Evolutionary conservation across 2,113 vertebrate genomes (phyloP).

Genomic region (Pterophyllum scalare): DNA sequence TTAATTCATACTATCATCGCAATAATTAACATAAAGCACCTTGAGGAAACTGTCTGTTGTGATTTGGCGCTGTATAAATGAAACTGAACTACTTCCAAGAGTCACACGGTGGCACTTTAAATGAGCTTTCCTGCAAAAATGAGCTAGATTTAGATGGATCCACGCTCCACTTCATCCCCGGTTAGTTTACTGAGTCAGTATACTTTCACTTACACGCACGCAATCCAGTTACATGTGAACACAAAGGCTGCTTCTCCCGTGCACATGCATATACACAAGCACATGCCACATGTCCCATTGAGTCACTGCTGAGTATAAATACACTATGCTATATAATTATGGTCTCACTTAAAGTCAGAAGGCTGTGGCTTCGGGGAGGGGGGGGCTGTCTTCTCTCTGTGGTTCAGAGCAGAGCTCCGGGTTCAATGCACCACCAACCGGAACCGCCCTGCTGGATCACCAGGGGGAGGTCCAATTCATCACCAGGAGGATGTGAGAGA

Average conservation of each 20-base stretch:
- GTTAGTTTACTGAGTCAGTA: constrained; percentile 46
- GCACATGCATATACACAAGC: constrained; percentile 33
- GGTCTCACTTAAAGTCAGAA: constrained; percentile 64
- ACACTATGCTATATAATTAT: constrained; percentile 75
- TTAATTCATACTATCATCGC: background rate
- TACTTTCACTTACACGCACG: constrained; percentile 40
- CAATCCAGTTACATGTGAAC: constrained; percentile 7
- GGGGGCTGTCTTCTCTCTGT: constrained; percentile 49
- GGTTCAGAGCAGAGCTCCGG: constrained; percentile 42
- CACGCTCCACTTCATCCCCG: background rate
- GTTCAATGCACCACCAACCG: constrained; percentile 9
- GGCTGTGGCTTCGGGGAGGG: constrained; percentile 38
- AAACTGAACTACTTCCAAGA: background rate
- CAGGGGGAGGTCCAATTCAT: constrained; percentile 24
- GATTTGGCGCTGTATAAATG: no score
- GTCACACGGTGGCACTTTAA: background rate
- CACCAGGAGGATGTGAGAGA: background rate
- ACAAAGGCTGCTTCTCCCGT: constrained; percentile 27
- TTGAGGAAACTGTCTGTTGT: no score
- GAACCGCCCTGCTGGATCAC: constrained; percentile 50
- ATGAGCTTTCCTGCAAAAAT: background rate
- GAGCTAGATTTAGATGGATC: background rate
- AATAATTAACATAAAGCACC: fast-evolving
- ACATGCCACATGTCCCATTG: constrained; percentile 64
- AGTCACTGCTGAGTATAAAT: constrained; percentile 74